Base-by-base conservation (phyloP, 2,888 invertebrate genomes). In the Lagria hirta region DNA sequence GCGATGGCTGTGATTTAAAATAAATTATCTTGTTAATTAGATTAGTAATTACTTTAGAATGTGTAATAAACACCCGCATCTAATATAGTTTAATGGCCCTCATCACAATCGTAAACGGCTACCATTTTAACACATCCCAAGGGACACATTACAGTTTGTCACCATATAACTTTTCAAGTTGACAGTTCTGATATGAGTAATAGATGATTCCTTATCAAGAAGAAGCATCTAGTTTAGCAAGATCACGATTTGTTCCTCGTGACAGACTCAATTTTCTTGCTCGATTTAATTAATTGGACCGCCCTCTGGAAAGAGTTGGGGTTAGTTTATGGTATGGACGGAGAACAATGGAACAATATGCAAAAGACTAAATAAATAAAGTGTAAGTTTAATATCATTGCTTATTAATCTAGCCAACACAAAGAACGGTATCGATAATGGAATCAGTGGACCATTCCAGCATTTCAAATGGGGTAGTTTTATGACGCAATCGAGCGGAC, bases 381-480 rank as follows among this genome's bases (percentile, higher is more conserved):
- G 35, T 45, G 34, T 28, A 27, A 32, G 32, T 44, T 44, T 37
- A 43, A 32, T 37, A 44, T 43, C 37, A 32, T 26, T 32, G 16
- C 28, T 41, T 41, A 41, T 46, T 48, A 43, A 58, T 60, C 60
- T 58, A 53, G 48, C 48, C 40, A 47, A 51, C 53, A 58, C 57
- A 58, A 58, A 56, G 58, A 55, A 53, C 54, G 50, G 49, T 58
- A 60, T 60, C 60, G 55, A 51, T 60, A 60, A 60, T 60, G 60
- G 58, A 58, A 60, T 58, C 60, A 52, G 52, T 49, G 43, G 36
- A 47, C 41, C 47, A 46, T 52, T 54, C 51, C 52, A 52, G 56
- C 56, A 58, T 60, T 60, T 58, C 53, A 57, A 52, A 50, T 48
- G 49, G 54, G 51, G 15, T 16, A 16, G 5, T 4, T 43, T 43